These are phyloP conservation scores for Setophaga kirtlandii DNA, from an alignment of 2,113 vertebrate species.

Conservation along the genomic window DNA sequence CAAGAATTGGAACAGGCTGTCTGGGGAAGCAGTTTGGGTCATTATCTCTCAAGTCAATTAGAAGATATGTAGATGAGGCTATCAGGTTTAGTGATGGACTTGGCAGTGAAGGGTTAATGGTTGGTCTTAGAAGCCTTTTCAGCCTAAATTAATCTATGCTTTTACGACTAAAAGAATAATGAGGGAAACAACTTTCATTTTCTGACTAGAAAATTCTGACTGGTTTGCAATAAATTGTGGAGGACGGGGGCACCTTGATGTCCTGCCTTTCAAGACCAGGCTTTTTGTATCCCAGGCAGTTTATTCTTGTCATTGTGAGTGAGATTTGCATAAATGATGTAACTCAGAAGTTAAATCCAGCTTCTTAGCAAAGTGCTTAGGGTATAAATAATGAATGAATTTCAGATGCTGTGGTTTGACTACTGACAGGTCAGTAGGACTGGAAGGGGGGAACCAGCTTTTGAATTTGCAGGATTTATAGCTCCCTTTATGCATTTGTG, in stretches of 20 bases:
- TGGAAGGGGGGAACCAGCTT: not conserved
- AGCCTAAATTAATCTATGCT: not conserved
- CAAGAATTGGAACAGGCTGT: not conserved
- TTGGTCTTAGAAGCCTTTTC: not conserved
- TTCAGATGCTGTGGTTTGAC: not conserved
- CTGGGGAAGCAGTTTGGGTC: not conserved
- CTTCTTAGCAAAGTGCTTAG: not conserved
- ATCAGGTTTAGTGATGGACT: not conserved
- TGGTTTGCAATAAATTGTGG: not conserved
- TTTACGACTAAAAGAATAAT: fast-evolving
- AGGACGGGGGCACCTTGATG: not conserved
- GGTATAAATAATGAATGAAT: not conserved
- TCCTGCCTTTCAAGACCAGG: not conserved
- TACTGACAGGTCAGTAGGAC: not conserved
- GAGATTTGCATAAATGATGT: not conserved
- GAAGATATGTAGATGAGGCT: not conserved
- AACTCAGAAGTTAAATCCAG: not conserved
- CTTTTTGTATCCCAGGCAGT: not conserved
- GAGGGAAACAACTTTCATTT: not conserved
- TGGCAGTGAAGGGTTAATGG: not conserved
- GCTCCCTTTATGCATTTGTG: not conserved
- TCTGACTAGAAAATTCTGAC: not conserved
- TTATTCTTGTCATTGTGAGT: not conserved
- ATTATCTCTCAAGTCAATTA: not conserved
- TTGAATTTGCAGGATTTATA: not conserved